phyloP scores from a whole-genome alignment of 2,113 vertebrate genomes.

The Neolamprologus variostigma region DNA sequence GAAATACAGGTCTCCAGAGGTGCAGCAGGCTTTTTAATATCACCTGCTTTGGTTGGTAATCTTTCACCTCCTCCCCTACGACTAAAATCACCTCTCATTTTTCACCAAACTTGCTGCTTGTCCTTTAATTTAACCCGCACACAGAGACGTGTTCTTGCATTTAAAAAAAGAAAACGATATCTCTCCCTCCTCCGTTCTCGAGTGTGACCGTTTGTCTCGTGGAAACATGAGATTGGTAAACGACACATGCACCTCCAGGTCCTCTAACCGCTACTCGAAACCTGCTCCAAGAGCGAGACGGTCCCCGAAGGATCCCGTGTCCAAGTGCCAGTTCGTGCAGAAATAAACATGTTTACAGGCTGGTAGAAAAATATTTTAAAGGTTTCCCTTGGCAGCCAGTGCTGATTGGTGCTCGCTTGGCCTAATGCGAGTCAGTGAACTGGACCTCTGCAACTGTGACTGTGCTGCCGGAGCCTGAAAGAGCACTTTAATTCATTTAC shows the following conservation, averaged over 20 bases:
- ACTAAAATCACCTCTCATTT: neutral
- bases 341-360: neutral
- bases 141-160: neutral
- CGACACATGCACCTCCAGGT: neutral
- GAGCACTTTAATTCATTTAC: neutral
- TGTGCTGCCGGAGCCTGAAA: neutral
- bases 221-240: neutral
- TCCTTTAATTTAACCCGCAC: neutral
- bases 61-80: neutral
- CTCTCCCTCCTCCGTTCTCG: neutral
- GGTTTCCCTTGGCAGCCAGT: neutral
- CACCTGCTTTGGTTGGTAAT: neutral
- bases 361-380: neutral
- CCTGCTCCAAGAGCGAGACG: neutral
- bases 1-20: neutral
- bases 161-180: fast-evolving
- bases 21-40: neutral
- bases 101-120: neutral
- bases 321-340: neutral
- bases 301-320: neutral
- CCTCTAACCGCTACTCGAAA: fast-evolving
- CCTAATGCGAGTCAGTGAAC: neutral
- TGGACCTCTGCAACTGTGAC: neutral
- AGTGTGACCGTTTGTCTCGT: neutral
- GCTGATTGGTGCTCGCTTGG: neutral